Evolutionary conservation across 2,888 invertebrate genomes (phyloP).

Genomic region (Eucriotettix oculatus): DNA sequence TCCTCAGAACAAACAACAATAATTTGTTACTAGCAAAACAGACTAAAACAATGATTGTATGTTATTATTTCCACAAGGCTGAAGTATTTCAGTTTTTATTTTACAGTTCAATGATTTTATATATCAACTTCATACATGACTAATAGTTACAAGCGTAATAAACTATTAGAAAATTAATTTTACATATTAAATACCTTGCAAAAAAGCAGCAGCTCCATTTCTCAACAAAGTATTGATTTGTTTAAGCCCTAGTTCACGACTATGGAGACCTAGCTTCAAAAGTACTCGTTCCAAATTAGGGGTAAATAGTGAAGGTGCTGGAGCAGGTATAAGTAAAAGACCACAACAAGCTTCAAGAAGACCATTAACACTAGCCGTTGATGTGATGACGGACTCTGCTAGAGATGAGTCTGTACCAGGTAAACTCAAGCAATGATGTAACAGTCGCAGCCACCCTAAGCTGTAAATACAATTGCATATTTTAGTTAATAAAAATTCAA

Average conservation of each 20-base stretch:
- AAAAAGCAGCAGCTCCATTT: slow-evolving; percentile 26
- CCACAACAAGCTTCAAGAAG: slow-evolving; percentile 44
- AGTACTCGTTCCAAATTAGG: slow-evolving; percentile 50
- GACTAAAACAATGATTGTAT: too few relatives aligned
- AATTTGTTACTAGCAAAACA: too few relatives aligned
- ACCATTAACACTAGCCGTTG: slow-evolving; percentile 45
- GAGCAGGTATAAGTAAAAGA: slow-evolving; percentile 49
- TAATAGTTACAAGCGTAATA: too few relatives aligned
- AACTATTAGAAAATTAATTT: neutral
- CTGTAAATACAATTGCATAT: slow-evolving; percentile 24
- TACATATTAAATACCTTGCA: slow-evolving; percentile 1
- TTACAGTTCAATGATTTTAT: too few relatives aligned
- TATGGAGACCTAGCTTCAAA: slow-evolving; percentile 48
- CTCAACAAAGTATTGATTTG: slow-evolving; percentile 40
- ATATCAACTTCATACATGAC: too few relatives aligned
- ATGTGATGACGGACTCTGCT: slow-evolving; percentile 30
- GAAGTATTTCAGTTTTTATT: too few relatives aligned
- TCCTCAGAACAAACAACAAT: too few relatives aligned
- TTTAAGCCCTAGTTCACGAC: slow-evolving; percentile 38
- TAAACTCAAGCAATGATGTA: slow-evolving; percentile 54
- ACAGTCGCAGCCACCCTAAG: slow-evolving; percentile 68
- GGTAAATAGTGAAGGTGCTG: slow-evolving; percentile 40
- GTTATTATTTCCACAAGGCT: too few relatives aligned
- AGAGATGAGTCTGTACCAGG: slow-evolving; percentile 25
- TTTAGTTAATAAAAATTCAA: neutral